Percentiles rank a stretch among this genome's conserved stretches.
These are phyloP conservation scores for Gephyroberyx darwinii DNA, from an alignment of 2,797 vertebrate species.

Conservation along the genomic window DNA sequence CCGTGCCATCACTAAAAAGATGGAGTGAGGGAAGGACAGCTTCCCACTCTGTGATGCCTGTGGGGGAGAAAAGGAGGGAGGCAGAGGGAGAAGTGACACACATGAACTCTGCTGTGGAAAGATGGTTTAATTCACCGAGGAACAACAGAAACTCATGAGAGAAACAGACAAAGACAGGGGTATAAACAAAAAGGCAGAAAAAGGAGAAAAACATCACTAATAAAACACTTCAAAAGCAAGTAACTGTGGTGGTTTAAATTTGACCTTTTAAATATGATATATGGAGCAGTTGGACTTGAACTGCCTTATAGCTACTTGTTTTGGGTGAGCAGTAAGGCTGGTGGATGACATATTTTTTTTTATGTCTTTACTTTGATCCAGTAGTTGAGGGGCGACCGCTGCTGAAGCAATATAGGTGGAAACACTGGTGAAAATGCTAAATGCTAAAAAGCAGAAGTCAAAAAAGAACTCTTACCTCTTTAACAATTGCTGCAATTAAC, in stretches of 20 bases:
- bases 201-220: neutral
- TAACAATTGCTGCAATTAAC: conserved; percentile 93
- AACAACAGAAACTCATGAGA: neutral
- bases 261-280: neutral
- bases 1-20: conserved; percentile 92
- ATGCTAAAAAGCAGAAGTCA: neutral
- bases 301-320: neutral
- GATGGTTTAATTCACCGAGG: neutral
- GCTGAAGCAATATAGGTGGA: neutral
- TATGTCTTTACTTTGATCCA: neutral
- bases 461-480: conserved; percentile 86
- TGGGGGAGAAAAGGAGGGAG: conserved; percentile 2
- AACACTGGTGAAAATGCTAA: neutral
- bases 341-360: too few species aligned
- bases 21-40: conserved; percentile 92
- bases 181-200: neutral
- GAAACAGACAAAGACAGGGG: neutral
- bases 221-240: neutral
- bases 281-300: neutral
- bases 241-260: neutral
- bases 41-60: conserved; percentile 96
- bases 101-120: neutral
- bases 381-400: neutral
- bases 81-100: neutral
- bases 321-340: neutral